These are phyloP conservation scores for Xenopus laevis DNA, from an alignment of 2,113 vertebrate species.

Conservation along the genomic window DNA sequence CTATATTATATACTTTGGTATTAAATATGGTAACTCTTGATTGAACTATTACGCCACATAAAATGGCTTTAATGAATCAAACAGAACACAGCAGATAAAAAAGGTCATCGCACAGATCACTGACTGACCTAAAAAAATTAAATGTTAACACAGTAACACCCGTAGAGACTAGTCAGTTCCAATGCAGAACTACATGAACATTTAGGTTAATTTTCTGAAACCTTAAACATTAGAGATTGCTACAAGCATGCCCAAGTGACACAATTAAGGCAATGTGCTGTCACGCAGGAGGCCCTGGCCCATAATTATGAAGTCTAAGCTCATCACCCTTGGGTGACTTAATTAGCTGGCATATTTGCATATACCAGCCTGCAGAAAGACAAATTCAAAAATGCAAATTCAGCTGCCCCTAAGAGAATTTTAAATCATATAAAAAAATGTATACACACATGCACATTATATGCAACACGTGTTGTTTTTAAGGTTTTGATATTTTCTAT, in stretches of 20 bases:
- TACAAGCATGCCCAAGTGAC: not conserved
- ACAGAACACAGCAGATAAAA: too few relatives aligned
- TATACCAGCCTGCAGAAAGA: constrained; percentile 13
- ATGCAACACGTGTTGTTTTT: too few relatives aligned
- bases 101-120: too few relatives aligned
- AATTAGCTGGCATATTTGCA: constrained; percentile 1
- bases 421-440: too few relatives aligned
- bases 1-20: too few relatives aligned
- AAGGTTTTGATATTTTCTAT: too few relatives aligned
- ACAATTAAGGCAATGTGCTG: not conserved
- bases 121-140: constrained; percentile 30
- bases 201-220: constrained; percentile 26
- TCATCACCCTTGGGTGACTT: not conserved
- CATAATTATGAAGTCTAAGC: constrained; percentile 21
- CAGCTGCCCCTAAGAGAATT: too few relatives aligned
- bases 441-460: too few relatives aligned
- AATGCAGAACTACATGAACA: not conserved
- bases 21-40: not conserved
- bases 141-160: not conserved
- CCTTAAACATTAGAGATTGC: constrained; percentile 17
- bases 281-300: not conserved
- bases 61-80: too few relatives aligned
- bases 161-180: not conserved
- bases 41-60: not conserved
- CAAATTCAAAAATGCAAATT: constrained; percentile 11